Conservation (phyloP, 1,140 invertebrate species). For the Caligus rogercresseyi region DNA sequence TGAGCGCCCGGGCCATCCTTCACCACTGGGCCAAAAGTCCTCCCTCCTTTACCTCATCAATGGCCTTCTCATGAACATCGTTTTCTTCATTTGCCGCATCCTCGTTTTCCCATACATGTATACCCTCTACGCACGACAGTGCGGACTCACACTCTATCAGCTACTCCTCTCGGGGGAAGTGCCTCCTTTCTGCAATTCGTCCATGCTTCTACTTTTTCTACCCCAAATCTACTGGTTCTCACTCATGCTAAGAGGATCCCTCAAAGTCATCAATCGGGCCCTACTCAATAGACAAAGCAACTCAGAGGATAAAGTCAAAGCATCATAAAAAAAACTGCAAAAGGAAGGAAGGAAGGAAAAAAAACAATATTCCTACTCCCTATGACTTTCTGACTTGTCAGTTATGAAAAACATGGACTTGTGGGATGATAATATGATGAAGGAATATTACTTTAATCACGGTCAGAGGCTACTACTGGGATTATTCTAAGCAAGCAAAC, state of each 20-base stretch:
- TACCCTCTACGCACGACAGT: neutral
- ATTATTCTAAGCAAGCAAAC: too few species aligned
- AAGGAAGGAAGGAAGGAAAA: too few species aligned
- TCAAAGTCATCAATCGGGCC: conserved; percentile 4
- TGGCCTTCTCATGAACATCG: conserved; percentile 4
- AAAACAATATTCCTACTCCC: too few species aligned
- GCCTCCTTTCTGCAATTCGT: neutral
- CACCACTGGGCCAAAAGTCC: neutral
- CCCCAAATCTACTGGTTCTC: conserved; percentile 12
- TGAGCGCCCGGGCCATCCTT: conserved; percentile 9
- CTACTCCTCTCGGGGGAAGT: neutral
- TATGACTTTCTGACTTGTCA: too few species aligned
- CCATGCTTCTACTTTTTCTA: conserved; percentile 2
- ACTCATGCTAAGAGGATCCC: conserved; percentile 3
- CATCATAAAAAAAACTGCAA: too few species aligned
- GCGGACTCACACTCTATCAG: neutral
- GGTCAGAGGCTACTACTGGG: too few species aligned
- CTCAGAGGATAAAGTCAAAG: neutral
- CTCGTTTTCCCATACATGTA: conserved; percentile 10
- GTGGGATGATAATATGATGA: too few species aligned
- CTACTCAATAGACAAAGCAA: too few species aligned
- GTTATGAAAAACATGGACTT: too few species aligned
- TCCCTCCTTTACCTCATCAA: conserved; percentile 4
- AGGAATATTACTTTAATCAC: too few species aligned
- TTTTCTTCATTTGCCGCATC: conserved; percentile 13